Evolutionary conservation across 2,113 vertebrate genomes (phyloP), one percentile per base, ranked within the genome.

Genomic region (Erpornis zantholeuca): DNA sequence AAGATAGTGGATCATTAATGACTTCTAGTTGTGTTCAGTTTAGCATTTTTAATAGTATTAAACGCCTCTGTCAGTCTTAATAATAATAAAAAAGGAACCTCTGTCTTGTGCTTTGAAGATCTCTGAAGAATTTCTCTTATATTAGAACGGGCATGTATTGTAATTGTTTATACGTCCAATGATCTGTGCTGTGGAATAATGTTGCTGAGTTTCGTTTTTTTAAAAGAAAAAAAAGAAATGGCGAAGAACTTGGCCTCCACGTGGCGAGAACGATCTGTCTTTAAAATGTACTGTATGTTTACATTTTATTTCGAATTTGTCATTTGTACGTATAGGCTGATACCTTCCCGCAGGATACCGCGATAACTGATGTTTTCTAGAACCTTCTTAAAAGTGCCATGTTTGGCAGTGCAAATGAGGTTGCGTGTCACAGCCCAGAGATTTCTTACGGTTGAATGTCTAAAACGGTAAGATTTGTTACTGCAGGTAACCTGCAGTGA

Each of bases 51-150:
- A 98, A 97, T 97, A 96, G 96, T 97, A 97, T 96, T 97, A 97
- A 98, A 97, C 97, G 98, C 96, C 98, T 98, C 97, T 98, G 95
- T 98, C 90, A 10, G 97, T 98, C 97, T 97, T 97, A 96, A 96
- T 94, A 96, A 96, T 95, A 96, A 96, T 96, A 96, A 94, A 96
- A 98, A 97, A 97, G 92, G 94, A 98, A 98, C 86, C 16, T 98
- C 97, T 95, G 96, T 98, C 97, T 98, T 97, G 97, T 98, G 97
- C 97, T 98, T 98, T 97, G 95, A 98, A 98, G 97, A 98, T 97
- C 97, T 97, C 97, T 97, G 97, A 97, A 97, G 97, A 98, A 93
- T 97, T 97, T 96, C 92, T 96, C 95, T 97, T 97, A 80, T 97
- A 92, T 96, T 98, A 97, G 97, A 97, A 97, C 82, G 97, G 97